Percentiles rank a stretch among this genome's conserved stretches.
These are phyloP conservation scores for Taphrorychus bicolor DNA, from an alignment of 2,888 invertebrate genomes.

Conservation along the genomic window DNA sequence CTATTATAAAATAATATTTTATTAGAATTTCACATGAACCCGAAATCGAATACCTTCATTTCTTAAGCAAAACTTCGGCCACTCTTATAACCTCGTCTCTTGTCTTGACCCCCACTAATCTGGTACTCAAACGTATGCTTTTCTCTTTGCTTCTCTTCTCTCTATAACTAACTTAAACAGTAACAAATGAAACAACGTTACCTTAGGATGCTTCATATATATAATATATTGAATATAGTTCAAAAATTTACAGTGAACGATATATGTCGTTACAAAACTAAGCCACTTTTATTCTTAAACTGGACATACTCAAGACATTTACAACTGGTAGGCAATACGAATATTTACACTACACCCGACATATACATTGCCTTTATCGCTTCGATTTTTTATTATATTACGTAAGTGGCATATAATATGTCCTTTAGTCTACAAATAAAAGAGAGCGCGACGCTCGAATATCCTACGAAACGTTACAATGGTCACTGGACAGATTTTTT, in stretches of 20 bases:
- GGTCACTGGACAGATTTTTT: constrained; percentile 35
- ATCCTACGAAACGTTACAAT: constrained; percentile 36
- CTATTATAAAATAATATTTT: too few relatives aligned
- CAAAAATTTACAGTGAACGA: constrained; percentile 59
- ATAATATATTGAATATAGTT: constrained; percentile 59
- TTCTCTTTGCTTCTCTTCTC: too few relatives aligned
- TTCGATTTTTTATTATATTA: constrained; percentile 19
- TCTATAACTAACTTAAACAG: not conserved
- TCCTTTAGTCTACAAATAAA: constrained; percentile 30
- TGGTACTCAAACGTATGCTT: too few relatives aligned
- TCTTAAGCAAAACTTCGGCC: too few relatives aligned
- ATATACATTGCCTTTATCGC: constrained; percentile 24
- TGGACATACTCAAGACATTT: constrained; percentile 44
- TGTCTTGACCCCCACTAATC: too few relatives aligned
- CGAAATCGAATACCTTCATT: too few relatives aligned
- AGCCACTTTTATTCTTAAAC: constrained; percentile 53
- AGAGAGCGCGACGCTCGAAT: constrained; percentile 32
- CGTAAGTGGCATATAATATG: constrained; percentile 28
- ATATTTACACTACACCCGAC: constrained; percentile 44
- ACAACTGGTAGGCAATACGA: constrained; percentile 41
- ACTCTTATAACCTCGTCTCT: too few relatives aligned
- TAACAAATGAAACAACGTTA: constrained; percentile 13
- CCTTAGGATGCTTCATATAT: constrained; percentile 41
- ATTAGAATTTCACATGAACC: too few relatives aligned
- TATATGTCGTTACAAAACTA: constrained; percentile 59